Base-by-base conservation (phyloP, 2,888 invertebrate species). In the Chrysomela aeneicollis region DNA sequence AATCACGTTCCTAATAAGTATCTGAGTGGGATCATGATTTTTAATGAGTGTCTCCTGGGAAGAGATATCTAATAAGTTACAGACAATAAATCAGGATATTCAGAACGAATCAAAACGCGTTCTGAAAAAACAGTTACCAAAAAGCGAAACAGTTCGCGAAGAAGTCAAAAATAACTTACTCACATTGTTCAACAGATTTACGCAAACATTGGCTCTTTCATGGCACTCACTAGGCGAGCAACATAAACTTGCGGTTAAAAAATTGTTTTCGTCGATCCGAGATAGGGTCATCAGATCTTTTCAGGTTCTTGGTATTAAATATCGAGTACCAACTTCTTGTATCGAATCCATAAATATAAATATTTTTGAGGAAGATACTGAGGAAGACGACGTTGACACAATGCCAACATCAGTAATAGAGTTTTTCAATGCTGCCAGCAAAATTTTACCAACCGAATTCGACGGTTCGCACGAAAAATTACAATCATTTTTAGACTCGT, bases 391-490 rank as follows among this genome's bases (percentile, higher is more conserved):
- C 1, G 49, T 1, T 15, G 49, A 19, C 1, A 49, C 4, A 49
- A 57, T 21, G 57, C 32, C 47, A 2, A 10, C 18, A 8, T 30
- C 26, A 12, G 15, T 30, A 32, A 18, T 30, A 47, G 58, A 64
- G 50, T 55, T 61, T 49, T 61, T 65, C 26, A 65, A 57, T 51
- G 37, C 52, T 0, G 61, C 61, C 0, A 62, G 58, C 17, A 62
- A 61, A 55, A 50, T 64, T 6, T 17, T 64, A 6, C 49, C 55
- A 3, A 10, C 1, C 10, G 46, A 64, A 2, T 64, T 55, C 22
- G 61, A 64, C 22, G 61, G 51, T 18, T 30, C 52, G 12, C 35
- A 12, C 17, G 46, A 62, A 18, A 35, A 65, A 15, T 26, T 53
- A 18, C 19, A 9, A 1, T 50, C 50, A 35, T 64, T 52, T 52